phyloP scores from a whole-genome alignment of 2,113 vertebrate species.

The Odocoileus virginianus region DNA sequence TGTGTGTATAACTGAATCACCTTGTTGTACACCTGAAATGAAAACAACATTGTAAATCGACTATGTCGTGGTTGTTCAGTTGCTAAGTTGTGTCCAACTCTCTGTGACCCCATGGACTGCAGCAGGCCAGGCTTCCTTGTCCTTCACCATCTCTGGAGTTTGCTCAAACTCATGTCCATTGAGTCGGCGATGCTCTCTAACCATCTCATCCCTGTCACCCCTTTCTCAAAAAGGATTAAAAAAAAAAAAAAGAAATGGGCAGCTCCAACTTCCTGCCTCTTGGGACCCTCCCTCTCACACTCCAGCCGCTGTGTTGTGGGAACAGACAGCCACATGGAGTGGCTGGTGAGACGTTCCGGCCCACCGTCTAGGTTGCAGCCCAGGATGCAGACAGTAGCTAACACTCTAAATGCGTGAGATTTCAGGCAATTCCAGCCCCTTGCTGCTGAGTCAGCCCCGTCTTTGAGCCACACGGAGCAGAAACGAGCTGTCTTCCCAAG shows the following conservation, averaged over 20 bases:
- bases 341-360: not conserved
- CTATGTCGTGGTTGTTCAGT: fast-evolving
- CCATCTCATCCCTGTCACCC: not conserved
- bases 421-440: not conserved
- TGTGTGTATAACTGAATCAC: not conserved
- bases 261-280: not conserved
- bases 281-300: not conserved
- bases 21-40: not conserved
- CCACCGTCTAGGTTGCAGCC: not conserved
- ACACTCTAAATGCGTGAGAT: fast-evolving
- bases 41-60: not conserved
- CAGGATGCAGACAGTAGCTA: not conserved
- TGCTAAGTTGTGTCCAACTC: not conserved
- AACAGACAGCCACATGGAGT: not conserved
- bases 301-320: not conserved
- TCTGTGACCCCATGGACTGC: not conserved
- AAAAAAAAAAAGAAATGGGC: not conserved
- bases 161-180: not conserved
- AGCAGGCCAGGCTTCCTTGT: not conserved
- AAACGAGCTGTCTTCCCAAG: not conserved
- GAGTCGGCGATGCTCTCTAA: not conserved
- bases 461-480: fast-evolving
- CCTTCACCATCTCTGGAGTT: not conserved
- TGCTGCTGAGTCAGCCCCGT: fast-evolving
- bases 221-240: not conserved